These are phyloP conservation scores for Ceratina calcarata DNA, from an alignment of 1,140 invertebrate species.

Conservation along the genomic window DNA sequence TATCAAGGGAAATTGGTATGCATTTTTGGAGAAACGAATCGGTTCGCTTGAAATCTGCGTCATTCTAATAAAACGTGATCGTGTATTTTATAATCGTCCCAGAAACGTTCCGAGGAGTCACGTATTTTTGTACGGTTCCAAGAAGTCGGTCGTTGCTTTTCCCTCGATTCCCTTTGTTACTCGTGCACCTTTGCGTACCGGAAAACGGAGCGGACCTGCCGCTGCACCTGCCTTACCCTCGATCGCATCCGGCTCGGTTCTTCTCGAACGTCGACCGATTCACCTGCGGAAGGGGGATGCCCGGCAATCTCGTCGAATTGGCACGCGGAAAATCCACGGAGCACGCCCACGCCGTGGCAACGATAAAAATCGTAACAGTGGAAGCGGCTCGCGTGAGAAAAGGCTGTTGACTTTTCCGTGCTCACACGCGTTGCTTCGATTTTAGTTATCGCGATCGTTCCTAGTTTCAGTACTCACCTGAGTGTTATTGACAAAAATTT, in stretches of 20 bases:
- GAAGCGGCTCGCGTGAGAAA: constrained; percentile 19
- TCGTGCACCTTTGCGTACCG: constrained; percentile 15
- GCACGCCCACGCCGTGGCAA: too few species aligned
- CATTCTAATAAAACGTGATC: too few species aligned
- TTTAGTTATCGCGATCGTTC: too few species aligned
- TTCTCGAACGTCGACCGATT: not conserved
- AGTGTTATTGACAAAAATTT: too few species aligned
- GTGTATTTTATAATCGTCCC: too few species aligned
- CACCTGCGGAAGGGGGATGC: not conserved
- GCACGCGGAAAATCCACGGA: constrained; percentile 8
- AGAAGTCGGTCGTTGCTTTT: constrained; percentile 26
- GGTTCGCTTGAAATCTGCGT: too few species aligned
- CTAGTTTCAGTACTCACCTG: too few species aligned
- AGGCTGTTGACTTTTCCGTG: too few species aligned
- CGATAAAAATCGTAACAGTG: constrained; percentile 27
- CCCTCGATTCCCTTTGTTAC: not conserved
- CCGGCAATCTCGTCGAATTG: constrained; percentile 15
- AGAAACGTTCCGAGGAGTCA: too few species aligned
- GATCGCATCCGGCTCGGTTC: constrained; percentile 23
- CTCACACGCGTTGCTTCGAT: too few species aligned
- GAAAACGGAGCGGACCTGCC: constrained; percentile 40
- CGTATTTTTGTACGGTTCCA: constrained; percentile 14
- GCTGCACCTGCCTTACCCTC: constrained; percentile 52
- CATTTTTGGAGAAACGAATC: too few species aligned
- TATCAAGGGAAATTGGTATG: too few species aligned